Evolutionary conservation across 2,797 vertebrate species (phyloP), one percentile per base, ranked within the genome.

Genomic region (Ptychobarbus kaznakovi): DNA sequence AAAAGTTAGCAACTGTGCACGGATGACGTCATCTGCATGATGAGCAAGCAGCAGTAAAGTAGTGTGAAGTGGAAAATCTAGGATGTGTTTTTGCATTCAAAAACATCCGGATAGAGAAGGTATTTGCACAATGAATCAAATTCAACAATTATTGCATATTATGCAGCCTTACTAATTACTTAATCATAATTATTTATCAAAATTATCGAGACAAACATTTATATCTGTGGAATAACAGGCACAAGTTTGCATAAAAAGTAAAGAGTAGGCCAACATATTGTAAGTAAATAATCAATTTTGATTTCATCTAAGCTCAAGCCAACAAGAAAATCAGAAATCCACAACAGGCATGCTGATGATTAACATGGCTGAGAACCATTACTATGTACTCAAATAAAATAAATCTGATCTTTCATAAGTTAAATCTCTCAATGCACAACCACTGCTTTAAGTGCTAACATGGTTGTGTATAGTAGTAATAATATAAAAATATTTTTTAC

Each of bases 281-380:
- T 38, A 74, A 74, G 49, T 9, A 49, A 10, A 51, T 46, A 46
- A 20, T 56, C 1, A 38, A 22, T 35, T 32, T 38, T 53, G 11
- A 35, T 20, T 22, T 53, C 3, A 46, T 46, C 81, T 80, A 86
- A 83, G 61, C 28, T 66, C 53, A 78, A 82, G 18, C 61, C 38
- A 40, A 53, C 58, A 80, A 58, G 46, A 85, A 81, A 44, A 61
- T 61, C 56, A 61, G 56, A 18, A 56, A 38, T 56, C 74, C 32
- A 76, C 51, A 16, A 46, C 76, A 80, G 44, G 20, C 69, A 25
- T 68, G 46, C 28, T 10, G 20, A 61, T 32, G 72, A 68, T 28
- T 42, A 56, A 75, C 56, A 44, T 58, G 79, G 63, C 11, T 44
- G 40, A 72, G 13, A 76, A 81, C n/a, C 25, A n/a, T 61, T 76